These are phyloP conservation scores for Eupithecia abbreviata DNA, from an alignment of 2,888 invertebrate species.

Conservation along the genomic window DNA sequence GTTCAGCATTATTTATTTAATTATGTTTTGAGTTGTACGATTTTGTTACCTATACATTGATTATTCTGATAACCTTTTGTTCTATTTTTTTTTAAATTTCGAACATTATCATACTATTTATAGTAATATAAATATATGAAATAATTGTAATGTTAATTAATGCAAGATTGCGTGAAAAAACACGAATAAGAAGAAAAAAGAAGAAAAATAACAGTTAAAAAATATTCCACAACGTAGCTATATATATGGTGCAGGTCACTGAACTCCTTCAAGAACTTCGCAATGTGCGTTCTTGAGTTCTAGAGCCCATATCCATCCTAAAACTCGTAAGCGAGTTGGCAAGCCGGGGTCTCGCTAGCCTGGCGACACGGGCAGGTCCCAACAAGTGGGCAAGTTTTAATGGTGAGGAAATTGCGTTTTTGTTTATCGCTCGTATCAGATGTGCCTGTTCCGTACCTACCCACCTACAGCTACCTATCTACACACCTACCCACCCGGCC, in stretches of 20 bases:
- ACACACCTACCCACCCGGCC: background rate
- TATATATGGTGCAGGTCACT: background rate
- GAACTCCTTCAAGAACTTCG: background rate
- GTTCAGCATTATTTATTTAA: too few species aligned
- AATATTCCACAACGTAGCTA: background rate
- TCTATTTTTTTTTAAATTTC: too few species aligned
- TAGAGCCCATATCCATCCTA: background rate
- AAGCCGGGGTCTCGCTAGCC: slow-evolving; percentile 10
- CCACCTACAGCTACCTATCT: too few species aligned
- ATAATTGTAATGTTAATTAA: too few species aligned
- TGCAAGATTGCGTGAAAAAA: too few species aligned
- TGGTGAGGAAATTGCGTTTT: slow-evolving; percentile 75
- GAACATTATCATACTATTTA: too few species aligned
- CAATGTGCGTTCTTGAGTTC: background rate
- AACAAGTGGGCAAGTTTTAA: slow-evolving; percentile 73
- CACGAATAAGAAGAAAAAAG: too few species aligned
- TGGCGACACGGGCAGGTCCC: slow-evolving; percentile 44
- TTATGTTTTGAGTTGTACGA: too few species aligned
- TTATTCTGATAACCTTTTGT: too few species aligned
- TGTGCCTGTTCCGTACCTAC: slow-evolving; percentile 60
- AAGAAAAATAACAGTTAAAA: too few species aligned
- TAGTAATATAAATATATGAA: too few species aligned
- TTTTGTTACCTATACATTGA: too few species aligned
- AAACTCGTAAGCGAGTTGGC: slow-evolving; percentile 11
- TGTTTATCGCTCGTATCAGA: slow-evolving; percentile 66